Evolutionary conservation across 2,888 invertebrate genomes (phyloP), one percentile per base, ranked within the genome.

Genomic region (Ennomos erosarius): DNA sequence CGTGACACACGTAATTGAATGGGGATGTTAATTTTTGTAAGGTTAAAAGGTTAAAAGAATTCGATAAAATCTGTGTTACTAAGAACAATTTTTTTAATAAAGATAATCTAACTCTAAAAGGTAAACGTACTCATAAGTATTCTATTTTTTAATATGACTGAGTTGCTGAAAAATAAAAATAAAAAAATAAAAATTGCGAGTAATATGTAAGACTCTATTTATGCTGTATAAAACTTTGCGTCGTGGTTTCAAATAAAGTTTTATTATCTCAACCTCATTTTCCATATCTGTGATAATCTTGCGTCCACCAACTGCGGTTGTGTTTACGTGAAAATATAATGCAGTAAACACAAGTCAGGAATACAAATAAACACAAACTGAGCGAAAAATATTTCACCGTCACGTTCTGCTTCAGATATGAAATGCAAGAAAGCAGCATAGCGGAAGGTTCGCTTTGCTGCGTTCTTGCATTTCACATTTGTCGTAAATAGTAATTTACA

Each of bases 1-100:
- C 43, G 47, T 60, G 55, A 54, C 54, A 59, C 13, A 51, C 38
- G 33, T 60, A 60, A 60, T 60, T 51, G 59, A 43, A 59, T 48
- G 33, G 11, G 26, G 34, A 58, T 58, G 50, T 38, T 55, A 50
- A 55, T 59, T 53, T 53, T 50, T 50, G 44, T 16, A 26, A 11
- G 38, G n/a, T 46, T 35, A 16, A 10, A 34, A 10, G 38, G 38
- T 46, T 35, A 16, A 10, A 34, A 10, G 38, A 26, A 26, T 10
- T 8, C n/a, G 37, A 16, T 47, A n/a, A 6, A 34, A 33, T 34
- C 33, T 11, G n/a, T 13, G n/a, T n/a, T 16, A 8, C n/a, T 16
- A 26, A 26, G 4, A 26, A 26, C 26, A 26, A 26, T 3, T 26
- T 3, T 1, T 26, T 26, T n/a, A n/a, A n/a, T n/a, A n/a, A n/a